Percentiles rank a stretch among this genome's conserved stretches.
phyloP scores from a whole-genome alignment of 1,140 invertebrate genomes.

The Ephestia elutella region DNA sequence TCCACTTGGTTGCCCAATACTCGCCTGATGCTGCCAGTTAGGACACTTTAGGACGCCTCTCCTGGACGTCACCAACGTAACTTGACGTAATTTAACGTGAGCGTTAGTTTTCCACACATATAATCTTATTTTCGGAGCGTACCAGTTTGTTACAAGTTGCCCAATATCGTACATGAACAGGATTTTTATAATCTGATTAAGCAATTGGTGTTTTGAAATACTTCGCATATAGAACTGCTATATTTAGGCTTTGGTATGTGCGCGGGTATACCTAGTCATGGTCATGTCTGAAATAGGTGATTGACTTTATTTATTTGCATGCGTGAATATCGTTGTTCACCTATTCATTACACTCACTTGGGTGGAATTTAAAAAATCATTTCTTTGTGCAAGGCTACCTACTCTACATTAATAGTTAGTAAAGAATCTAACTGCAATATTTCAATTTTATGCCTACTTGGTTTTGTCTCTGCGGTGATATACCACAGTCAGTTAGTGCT shows the following conservation, averaged over 20 bases:
- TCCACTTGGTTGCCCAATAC: slow-evolving; percentile 19
- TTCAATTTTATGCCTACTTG: too few relatives aligned
- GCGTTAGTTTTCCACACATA: not conserved
- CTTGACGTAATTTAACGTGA: slow-evolving; percentile 28
- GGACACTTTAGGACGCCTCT: slow-evolving; percentile 23
- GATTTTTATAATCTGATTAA: not conserved
- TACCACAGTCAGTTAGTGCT: too few relatives aligned
- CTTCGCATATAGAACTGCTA: not conserved
- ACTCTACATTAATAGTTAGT: too few relatives aligned
- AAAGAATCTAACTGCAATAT: too few relatives aligned
- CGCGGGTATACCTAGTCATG: too few relatives aligned
- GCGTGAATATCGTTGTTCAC: too few relatives aligned
- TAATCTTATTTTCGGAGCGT: slow-evolving; percentile 8
- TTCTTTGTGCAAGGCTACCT: too few relatives aligned
- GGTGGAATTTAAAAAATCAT: too few relatives aligned
- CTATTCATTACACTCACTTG: too few relatives aligned
- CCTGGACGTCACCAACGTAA: slow-evolving; percentile 22
- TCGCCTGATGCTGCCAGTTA: slow-evolving; percentile 19
- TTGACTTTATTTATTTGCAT: too few relatives aligned
- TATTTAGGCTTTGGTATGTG: not conserved
- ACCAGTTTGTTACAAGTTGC: not conserved
- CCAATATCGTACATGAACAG: not conserved
- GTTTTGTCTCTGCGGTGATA: too few relatives aligned
- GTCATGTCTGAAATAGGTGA: too few relatives aligned
- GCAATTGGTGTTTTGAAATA: not conserved